Percentiles rank a stretch among this genome's conserved stretches.
These are phyloP conservation scores for Nemoura dubitans DNA, from an alignment of 2,888 invertebrate genomes.

Conservation along the genomic window DNA sequence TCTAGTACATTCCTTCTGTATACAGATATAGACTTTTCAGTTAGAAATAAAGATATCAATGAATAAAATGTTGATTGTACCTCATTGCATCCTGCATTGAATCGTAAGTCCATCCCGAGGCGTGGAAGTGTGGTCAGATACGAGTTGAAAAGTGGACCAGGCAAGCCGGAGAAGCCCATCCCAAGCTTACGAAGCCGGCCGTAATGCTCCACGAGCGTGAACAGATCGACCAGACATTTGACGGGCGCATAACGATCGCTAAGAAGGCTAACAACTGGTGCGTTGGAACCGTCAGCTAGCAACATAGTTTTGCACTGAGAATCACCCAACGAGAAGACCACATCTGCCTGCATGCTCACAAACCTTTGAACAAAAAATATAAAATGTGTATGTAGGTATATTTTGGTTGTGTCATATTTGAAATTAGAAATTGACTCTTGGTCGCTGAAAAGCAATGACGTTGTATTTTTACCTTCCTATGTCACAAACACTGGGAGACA, in stretches of 20 bases:
- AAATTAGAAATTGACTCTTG: neutral
- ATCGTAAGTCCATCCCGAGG: conserved; percentile 51
- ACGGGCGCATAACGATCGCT: conserved; percentile 46
- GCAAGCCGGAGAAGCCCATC: conserved; percentile 49
- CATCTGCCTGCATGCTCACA: conserved; percentile 8
- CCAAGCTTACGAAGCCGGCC: conserved; percentile 49
- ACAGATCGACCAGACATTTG: conserved; percentile 49
- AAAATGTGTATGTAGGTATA: neutral
- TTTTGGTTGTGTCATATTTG: neutral
- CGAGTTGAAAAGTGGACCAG: conserved; percentile 49
- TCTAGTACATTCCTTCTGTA: too few relatives aligned
- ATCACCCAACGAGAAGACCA: conserved; percentile 42
- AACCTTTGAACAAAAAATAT: conserved; percentile 1
- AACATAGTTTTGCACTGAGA: conserved; percentile 41
- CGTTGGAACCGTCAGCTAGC: conserved; percentile 49
- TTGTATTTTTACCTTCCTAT: conserved; percentile 48
- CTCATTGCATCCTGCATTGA: neutral
- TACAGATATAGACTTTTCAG: too few relatives aligned
- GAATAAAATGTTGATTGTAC: neutral
- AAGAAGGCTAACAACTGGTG: conserved; percentile 49
- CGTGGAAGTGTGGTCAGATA: conserved; percentile 50
- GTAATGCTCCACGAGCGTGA: conserved; percentile 51
- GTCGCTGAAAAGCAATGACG: too few relatives aligned
- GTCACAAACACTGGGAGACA: conserved; percentile 26
- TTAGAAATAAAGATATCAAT: too few relatives aligned